Percentiles rank a stretch among this genome's conserved stretches.
Evolutionary conservation across 2,113 vertebrate genomes (phyloP).

Genomic region (Tiliqua scincoides): DNA sequence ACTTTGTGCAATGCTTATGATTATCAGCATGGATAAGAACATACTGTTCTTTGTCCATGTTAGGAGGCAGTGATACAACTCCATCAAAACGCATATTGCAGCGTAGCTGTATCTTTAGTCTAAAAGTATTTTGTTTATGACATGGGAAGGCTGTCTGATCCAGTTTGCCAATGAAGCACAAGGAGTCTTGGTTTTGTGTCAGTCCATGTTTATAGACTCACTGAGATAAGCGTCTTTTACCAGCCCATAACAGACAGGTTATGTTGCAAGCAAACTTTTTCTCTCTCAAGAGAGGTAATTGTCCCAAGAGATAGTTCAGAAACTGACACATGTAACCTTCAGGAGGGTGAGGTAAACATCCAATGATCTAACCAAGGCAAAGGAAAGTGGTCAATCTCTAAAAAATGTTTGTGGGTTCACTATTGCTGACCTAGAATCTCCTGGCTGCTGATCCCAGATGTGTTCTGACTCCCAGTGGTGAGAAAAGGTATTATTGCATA

Average conservation of each 20-base stretch:
- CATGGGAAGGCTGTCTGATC: neutral
- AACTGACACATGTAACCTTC: too few relatives aligned
- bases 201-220: neutral
- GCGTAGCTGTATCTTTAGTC: neutral
- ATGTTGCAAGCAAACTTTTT: neutral
- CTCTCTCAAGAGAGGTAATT: neutral
- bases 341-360: neutral
- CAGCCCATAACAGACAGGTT: neutral
- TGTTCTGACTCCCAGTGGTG: neutral
- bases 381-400: neutral
- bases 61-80: neutral
- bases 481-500: neutral
- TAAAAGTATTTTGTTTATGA: neutral
- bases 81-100: neutral
- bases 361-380: neutral
- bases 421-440: neutral
- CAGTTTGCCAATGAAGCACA: neutral
- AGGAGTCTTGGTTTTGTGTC: neutral
- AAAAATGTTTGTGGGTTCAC: neutral
- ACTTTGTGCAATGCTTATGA: neutral
- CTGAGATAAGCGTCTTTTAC: neutral
- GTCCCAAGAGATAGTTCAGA: neutral
- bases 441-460: neutral
- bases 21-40: neutral
- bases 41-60: neutral